Percentiles rank a stretch among this genome's conserved stretches.
Conservation (phyloP, 2,888 invertebrate genomes). For the Dysmachus trigonus region DNA sequence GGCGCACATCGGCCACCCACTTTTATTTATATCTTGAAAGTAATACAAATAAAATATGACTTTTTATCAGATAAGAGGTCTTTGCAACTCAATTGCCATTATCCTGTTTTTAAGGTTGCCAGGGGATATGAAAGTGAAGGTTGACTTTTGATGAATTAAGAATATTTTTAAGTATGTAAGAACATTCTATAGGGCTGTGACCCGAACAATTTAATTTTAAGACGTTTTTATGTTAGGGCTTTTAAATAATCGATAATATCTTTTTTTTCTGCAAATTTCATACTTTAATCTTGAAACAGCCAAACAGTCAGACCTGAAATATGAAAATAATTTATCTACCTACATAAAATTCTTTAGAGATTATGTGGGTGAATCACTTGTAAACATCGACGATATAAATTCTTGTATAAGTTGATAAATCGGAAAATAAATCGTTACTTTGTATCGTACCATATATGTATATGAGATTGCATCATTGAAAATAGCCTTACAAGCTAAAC, state of each 20-base stretch:
- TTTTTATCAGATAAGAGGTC: neutral
- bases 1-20: neutral
- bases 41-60: neutral
- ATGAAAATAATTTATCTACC: neutral
- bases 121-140: neutral
- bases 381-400: no score
- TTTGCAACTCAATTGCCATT: no score
- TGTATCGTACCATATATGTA: no score
- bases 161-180: neutral
- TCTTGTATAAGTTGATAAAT: no score
- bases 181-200: neutral
- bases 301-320: neutral
- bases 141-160: neutral
- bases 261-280: neutral
- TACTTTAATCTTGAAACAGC: neutral
- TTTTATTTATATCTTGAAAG: neutral
- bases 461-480: no score
- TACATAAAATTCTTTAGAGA: neutral
- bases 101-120: neutral
- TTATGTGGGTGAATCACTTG: neutral
- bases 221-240: neutral
- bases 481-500: no score
- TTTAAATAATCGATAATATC: neutral
- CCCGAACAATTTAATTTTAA: neutral
- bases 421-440: no score